Evolutionary conservation across 2,113 vertebrate genomes (phyloP).

Genomic region (Oreochromis spilurus): DNA sequence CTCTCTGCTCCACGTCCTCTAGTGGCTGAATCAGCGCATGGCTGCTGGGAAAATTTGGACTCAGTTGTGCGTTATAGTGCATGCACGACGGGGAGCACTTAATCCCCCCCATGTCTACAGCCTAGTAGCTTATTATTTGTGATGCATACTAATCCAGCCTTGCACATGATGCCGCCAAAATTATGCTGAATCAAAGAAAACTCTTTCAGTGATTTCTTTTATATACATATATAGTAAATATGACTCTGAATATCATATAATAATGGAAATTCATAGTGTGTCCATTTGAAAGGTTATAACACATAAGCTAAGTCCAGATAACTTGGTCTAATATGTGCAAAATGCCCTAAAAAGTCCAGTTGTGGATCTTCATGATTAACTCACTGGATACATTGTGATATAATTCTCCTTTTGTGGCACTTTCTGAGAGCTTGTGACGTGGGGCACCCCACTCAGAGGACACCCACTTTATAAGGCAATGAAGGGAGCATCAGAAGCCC

Average conservation of each 20-base stretch:
- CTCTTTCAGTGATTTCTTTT: neutral
- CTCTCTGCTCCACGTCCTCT: conserved; percentile 7
- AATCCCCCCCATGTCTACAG: neutral
- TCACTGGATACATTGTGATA: neutral
- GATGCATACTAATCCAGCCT: neutral
- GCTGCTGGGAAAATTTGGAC: neutral
- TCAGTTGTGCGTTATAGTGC: neutral
- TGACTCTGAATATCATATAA: neutral
- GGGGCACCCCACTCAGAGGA: conserved; percentile 6
- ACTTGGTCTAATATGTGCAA: neutral
- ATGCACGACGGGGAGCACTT: neutral
- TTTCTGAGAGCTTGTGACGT: conserved; percentile 47
- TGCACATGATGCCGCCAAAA: neutral
- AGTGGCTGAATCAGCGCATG: neutral
- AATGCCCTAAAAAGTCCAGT: neutral
- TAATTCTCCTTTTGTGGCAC: conserved; percentile 39
- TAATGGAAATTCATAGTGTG: neutral
- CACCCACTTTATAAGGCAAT: conserved; percentile 51
- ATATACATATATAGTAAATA: neutral
- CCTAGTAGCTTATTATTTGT: neutral
- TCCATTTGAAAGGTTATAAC: neutral
- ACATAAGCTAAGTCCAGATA: neutral
- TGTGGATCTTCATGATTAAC: neutral
- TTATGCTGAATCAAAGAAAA: neutral
- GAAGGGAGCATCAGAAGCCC: conserved; percentile 39